Evolutionary conservation across 2,113 vertebrate genomes (phyloP).

Genomic region (Pica pica): DNA sequence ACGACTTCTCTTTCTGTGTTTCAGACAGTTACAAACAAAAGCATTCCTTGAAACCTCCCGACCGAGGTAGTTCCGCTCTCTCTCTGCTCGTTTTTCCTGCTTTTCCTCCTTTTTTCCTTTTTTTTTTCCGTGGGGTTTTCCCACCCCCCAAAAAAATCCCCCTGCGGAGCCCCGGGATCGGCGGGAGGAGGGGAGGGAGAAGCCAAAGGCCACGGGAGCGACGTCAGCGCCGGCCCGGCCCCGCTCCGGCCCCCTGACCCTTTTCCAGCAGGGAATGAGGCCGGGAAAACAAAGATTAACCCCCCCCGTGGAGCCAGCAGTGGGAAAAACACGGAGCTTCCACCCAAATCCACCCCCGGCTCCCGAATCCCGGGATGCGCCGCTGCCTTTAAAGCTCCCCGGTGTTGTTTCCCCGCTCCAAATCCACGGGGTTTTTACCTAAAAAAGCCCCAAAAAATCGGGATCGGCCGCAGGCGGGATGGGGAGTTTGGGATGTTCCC

Average conservation of each 20-base stretch:
- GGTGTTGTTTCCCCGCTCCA: rapidly evolving
- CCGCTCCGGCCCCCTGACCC: not conserved
- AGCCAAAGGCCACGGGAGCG: not conserved
- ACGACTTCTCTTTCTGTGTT: conserved; percentile 86
- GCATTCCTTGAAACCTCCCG: conserved; percentile 96
- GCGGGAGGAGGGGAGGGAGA: not conserved
- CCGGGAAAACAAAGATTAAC: not conserved
- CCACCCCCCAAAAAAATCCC: not conserved
- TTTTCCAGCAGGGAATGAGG: not conserved
- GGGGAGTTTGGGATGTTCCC: not conserved
- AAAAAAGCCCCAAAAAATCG: not conserved
- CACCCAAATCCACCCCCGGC: not conserved
- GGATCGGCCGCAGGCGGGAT: rapidly evolving
- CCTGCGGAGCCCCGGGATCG: not conserved
- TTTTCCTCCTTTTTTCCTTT: not conserved
- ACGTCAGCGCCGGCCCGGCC: not conserved
- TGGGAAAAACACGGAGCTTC: not conserved
- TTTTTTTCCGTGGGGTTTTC: not conserved
- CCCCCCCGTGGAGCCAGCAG: rapidly evolving
- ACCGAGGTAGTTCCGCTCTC: conserved; percentile 89
- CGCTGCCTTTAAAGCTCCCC: not conserved
- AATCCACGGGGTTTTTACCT: not conserved
- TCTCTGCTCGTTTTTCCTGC: conserved; percentile 53
- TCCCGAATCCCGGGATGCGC: not conserved
- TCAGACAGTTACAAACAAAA: conserved; percentile 99